Evolutionary conservation across 1,140 invertebrate species (phyloP).

Genomic region (Vollenhovia emeryi): DNA sequence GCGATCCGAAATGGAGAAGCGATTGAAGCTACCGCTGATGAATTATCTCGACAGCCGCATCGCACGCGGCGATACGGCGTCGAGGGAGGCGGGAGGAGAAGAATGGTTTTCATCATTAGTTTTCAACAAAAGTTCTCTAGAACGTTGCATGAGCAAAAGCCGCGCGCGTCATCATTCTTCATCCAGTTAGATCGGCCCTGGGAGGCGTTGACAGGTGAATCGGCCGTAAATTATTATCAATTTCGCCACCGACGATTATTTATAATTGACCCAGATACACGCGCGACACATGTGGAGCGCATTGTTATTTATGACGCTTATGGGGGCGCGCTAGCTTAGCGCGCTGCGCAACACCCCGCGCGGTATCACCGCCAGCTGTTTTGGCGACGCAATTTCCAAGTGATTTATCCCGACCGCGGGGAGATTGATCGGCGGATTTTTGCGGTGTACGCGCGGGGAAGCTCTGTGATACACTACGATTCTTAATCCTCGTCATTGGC

Average conservation of each 20-base stretch:
- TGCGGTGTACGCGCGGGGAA: no score
- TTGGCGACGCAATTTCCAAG: conserved; percentile 18
- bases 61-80: neutral
- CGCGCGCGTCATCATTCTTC: conserved; percentile 48
- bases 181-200: conserved; percentile 46
- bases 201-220: conserved; percentile 52
- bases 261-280: conserved; percentile 55
- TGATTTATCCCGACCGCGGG: neutral
- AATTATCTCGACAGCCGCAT: conserved; percentile 51
- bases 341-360: neutral
- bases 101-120: conserved; percentile 31
- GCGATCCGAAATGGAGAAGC: neutral
- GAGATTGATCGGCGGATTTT: neutral
- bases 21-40: conserved; percentile 41
- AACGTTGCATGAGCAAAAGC: conserved; percentile 15
- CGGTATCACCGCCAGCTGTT: conserved; percentile 12
- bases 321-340: conserved; percentile 12
- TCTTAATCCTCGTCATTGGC: neutral
- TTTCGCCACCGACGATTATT: conserved; percentile 53
- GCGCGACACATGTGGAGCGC: conserved; percentile 41
- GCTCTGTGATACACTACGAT: neutral
- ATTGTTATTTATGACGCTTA: conserved; percentile 53
- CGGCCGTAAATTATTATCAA: conserved; percentile 57
- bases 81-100: neutral
- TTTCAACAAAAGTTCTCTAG: conserved; percentile 40